Evolutionary conservation across 1,140 invertebrate genomes (phyloP).

Genomic region (Tigriopus japonicus): DNA sequence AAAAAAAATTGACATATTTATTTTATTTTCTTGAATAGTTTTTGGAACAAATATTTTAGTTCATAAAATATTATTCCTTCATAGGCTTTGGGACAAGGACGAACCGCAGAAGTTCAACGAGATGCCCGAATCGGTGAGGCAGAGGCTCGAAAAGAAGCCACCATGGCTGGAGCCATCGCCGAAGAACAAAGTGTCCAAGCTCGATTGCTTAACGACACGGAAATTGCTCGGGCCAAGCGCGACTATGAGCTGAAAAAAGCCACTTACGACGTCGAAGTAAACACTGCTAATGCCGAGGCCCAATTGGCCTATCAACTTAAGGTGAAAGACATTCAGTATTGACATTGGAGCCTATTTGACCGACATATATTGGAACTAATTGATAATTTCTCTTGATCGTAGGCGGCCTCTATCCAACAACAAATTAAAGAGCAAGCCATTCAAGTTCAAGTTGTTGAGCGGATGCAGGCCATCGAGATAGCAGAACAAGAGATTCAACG

Average conservation of each 20-base stretch:
- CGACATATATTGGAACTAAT: too few relatives aligned
- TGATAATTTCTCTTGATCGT: too few relatives aligned
- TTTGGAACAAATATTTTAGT: too few relatives aligned
- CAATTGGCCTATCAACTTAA: constrained; percentile 82
- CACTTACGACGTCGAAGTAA: constrained; percentile 74
- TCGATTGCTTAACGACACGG: constrained; percentile 71
- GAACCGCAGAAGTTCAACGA: constrained; percentile 85
- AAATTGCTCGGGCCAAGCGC: constrained; percentile 81
- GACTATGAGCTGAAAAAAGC: constrained; percentile 94
- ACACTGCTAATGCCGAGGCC: constrained; percentile 58
- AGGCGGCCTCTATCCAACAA: constrained; percentile 57
- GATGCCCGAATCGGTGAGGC: constrained; percentile 80
- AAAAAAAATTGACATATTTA: too few relatives aligned
- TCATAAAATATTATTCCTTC: too few relatives aligned
- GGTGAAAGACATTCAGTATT: constrained; percentile 40
- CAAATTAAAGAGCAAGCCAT: constrained; percentile 88
- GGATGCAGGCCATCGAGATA: constrained; percentile 67
- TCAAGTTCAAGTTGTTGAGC: constrained; percentile 81
- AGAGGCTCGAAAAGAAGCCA: constrained; percentile 63
- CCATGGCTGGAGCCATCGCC: constrained; percentile 77
- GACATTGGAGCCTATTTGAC: too few relatives aligned
- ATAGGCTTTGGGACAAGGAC: constrained; percentile 68
- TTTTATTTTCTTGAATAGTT: too few relatives aligned
- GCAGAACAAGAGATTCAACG: constrained; percentile 48
- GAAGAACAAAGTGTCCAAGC: constrained; percentile 81